A percentile compares a stretch with the other conserved stretches of the same genome.
Evolutionary conservation across 2,113 vertebrate genomes (phyloP).

Genomic region (Conger conger): DNA sequence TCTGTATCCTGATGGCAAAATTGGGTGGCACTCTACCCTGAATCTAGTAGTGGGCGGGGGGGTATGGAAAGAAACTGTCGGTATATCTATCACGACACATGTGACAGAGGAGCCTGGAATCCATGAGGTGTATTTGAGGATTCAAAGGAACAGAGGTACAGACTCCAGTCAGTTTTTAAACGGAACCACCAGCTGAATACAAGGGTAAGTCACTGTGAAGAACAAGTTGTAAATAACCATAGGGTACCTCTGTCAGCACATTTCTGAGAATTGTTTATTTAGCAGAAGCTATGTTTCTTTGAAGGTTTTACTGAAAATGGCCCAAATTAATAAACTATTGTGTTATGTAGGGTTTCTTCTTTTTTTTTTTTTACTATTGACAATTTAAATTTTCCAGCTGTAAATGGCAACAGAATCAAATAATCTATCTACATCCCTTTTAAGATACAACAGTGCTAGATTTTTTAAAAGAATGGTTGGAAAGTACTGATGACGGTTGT

Average conservation of each 20-base stretch:
- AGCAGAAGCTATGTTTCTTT: neutral
- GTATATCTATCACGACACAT: neutral
- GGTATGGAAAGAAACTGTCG: neutral
- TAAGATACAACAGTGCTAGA: too few relatives aligned
- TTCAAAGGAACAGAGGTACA: neutral
- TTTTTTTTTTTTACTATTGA: neutral
- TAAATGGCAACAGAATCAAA: too few relatives aligned
- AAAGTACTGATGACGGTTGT: too few relatives aligned
- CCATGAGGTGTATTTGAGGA: neutral
- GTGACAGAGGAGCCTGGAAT: neutral
- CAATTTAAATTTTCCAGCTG: slow-evolving; percentile 1
- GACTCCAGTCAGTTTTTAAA: neutral
- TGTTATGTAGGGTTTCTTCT: neutral
- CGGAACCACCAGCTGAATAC: neutral
- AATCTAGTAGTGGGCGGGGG: neutral
- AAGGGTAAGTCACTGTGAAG: neutral
- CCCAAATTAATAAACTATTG: neutral
- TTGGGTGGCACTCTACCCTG: too few relatives aligned
- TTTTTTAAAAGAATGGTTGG: too few relatives aligned
- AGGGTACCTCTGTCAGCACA: neutral
- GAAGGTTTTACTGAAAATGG: neutral
- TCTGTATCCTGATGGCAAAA: neutral
- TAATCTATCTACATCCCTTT: too few relatives aligned
- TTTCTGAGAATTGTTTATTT: neutral
- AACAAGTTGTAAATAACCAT: neutral